Base-by-base conservation (phyloP, 2,888 invertebrate genomes). In the Ormyrus labotus region DNA sequence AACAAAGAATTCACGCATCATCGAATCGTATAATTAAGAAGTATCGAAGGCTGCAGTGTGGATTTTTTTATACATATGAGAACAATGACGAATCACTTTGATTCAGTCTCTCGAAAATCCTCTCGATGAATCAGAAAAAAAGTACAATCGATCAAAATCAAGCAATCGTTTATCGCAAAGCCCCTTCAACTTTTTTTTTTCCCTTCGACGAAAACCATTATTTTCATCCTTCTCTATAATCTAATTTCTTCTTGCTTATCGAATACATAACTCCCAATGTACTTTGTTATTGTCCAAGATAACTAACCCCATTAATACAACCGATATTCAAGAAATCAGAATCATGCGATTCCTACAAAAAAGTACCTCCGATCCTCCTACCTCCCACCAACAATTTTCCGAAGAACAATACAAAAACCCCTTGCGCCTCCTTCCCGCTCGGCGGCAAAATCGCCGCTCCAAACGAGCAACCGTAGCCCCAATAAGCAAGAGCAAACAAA, bases 61-160 rank as follows among this genome's bases (percentile, higher is more conserved):
- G n/a, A n/a, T n/a, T 45, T 71, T 70, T 63, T 69, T 8, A 10
- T 48, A 5, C 2, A 8, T 48, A 5, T 1, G 7, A 55, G 68
- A 63, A 63, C 69, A 68, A 73, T 74, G 73, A 79, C 60, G 10
- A 50, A 69, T 79, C 69, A n/a, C 34, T 13, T 57, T 19, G 19
- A 19, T 19, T 61, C 8, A 10, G 45, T 61, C 63, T n/a, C 45
- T 47, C 13, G 47, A 45, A 48, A 67, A 58, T 71, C 45, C 45
- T 64, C 61, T 63, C 69, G 57, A 5, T 47, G 9, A 58, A 60
- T 63, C 7, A 45, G 48, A 34, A 57, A 34, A 57, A 58, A 55
- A 75, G 80, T 69, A 78, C 75, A 78, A 83, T 85, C 84, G 64
- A 84, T 85, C 85, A 85, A 83, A 82, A 83, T 85, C 79, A 72